Evolutionary conservation across 2,113 vertebrate genomes (phyloP).

Genomic region (Ailurus styani): DNA sequence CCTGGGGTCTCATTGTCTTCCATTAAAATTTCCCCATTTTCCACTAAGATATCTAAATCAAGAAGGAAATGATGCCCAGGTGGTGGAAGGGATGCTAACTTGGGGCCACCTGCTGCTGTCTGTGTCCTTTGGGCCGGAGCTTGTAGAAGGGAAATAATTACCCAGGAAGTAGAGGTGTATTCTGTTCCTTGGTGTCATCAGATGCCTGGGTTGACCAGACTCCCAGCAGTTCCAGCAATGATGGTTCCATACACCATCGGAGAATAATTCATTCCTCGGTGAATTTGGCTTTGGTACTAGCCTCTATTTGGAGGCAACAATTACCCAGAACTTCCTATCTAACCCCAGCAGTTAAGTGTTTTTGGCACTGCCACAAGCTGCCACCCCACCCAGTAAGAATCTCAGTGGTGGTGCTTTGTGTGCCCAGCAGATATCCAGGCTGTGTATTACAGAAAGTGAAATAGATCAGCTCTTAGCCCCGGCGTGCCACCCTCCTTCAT

Average conservation of each 20-base stretch:
- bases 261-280: slow-evolving; percentile 15
- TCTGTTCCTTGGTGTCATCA: background rate
- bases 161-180: background rate
- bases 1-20: background rate
- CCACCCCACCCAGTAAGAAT: background rate
- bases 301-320: background rate
- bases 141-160: background rate
- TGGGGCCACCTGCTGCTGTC: background rate
- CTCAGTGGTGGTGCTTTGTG: background rate
- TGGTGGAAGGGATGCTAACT: background rate
- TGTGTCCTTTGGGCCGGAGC: background rate
- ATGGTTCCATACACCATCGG: background rate
- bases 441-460: background rate
- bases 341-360: background rate
- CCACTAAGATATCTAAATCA: slow-evolving; percentile 27
- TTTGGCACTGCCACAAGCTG: background rate
- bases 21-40: slow-evolving; percentile 41
- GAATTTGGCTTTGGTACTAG: background rate
- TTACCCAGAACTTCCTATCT: background rate
- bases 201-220: background rate
- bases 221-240: background rate
- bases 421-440: slow-evolving; percentile 4
- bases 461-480: background rate
- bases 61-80: background rate
- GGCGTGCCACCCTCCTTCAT: background rate